Percentiles rank a stretch among this genome's conserved stretches.
Evolutionary conservation across 2,797 vertebrate genomes (phyloP).

Genomic region (Columba guinea): DNA sequence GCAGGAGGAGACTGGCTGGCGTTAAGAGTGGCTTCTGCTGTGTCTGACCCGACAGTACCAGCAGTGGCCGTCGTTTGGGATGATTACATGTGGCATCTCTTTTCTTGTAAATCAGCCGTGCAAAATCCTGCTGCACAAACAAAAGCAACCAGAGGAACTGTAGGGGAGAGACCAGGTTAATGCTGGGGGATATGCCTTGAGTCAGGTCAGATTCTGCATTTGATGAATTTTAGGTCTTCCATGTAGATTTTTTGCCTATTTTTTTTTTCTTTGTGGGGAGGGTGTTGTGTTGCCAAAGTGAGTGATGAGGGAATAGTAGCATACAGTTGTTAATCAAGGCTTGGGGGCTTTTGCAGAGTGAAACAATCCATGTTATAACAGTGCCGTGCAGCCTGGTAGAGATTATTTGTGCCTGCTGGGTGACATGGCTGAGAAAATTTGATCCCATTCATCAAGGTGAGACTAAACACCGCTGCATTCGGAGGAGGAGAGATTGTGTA

Average conservation of each 20-base stretch:
- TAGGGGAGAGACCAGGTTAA: background rate
- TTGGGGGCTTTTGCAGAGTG: slow-evolving; percentile 50
- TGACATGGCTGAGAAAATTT: slow-evolving; percentile 33
- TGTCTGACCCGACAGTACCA: background rate
- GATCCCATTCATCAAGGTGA: background rate
- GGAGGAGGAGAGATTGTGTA: background rate
- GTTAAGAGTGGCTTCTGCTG: slow-evolving; percentile 37
- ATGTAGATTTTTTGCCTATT: slow-evolving; percentile 57
- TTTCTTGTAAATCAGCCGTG: slow-evolving; percentile 9
- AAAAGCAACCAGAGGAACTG: slow-evolving; percentile 12
- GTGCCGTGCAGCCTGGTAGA: slow-evolving; percentile 37
- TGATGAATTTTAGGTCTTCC: slow-evolving; percentile 66
- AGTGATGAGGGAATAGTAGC: slow-evolving; percentile 47
- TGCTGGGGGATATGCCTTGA: background rate
- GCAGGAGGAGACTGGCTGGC: slow-evolving; percentile 35
- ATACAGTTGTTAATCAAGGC: slow-evolving; percentile 36
- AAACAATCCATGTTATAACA: slow-evolving; percentile 23
- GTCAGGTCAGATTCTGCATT: slow-evolving; percentile 38
- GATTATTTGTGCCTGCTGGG: slow-evolving; percentile 30
- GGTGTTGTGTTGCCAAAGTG: slow-evolving; percentile 62
- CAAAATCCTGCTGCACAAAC: slow-evolving; percentile 31
- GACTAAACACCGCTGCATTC: background rate
- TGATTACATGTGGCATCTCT: background rate
- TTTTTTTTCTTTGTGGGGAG: slow-evolving; percentile 60
- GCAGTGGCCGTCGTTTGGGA: background rate